Percentiles rank a stretch among this genome's conserved stretches.
phyloP scores from a whole-genome alignment of 2,888 invertebrate species.

The Lasioglossum malachurum region DNA sequence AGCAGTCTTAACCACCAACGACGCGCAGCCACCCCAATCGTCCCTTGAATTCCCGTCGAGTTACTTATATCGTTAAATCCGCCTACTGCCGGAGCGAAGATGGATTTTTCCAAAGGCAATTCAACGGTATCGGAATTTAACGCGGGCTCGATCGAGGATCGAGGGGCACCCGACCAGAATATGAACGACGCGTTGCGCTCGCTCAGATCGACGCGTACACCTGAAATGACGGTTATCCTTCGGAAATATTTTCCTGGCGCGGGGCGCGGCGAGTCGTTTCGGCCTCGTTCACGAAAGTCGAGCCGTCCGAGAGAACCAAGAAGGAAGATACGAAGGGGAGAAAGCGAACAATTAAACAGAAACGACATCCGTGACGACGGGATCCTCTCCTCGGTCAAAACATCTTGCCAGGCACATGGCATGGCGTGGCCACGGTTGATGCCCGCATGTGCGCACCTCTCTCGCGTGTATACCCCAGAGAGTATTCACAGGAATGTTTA shows the following conservation, averaged over 20 bases:
- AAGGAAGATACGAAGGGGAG: slow-evolving; percentile 66
- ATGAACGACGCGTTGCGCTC: slow-evolving; percentile 20
- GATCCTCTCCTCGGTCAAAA: slow-evolving; percentile 75
- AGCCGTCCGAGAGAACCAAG: slow-evolving; percentile 25
- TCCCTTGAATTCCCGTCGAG: slow-evolving; percentile 61
- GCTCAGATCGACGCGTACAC: slow-evolving; percentile 12
- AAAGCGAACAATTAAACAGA: slow-evolving; percentile 74
- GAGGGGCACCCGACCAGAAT: slow-evolving; percentile 11
- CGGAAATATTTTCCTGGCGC: background rate
- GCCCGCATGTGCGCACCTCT: slow-evolving; percentile 50
- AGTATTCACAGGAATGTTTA: slow-evolving; percentile 69
- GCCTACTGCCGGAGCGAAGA: slow-evolving; percentile 42
- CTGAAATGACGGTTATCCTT: slow-evolving; percentile 15
- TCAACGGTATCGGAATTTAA: slow-evolving; percentile 4
- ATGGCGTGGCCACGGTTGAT: slow-evolving; percentile 36
- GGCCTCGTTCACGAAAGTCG: background rate
- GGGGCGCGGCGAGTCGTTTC: background rate
- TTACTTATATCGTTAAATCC: slow-evolving; percentile 69
- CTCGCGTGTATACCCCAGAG: slow-evolving; percentile 39
- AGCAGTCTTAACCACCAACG: slow-evolving; percentile 50
- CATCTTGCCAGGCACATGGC: slow-evolving; percentile 73
- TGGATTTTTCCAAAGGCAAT: slow-evolving; percentile 50
- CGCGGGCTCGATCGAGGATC: slow-evolving; percentile 27
- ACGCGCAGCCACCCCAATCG: slow-evolving; percentile 58
- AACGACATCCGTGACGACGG: slow-evolving; percentile 64